Base-by-base conservation (phyloP, 2,113 vertebrate species). In the Neoarius graeffei region DNA sequence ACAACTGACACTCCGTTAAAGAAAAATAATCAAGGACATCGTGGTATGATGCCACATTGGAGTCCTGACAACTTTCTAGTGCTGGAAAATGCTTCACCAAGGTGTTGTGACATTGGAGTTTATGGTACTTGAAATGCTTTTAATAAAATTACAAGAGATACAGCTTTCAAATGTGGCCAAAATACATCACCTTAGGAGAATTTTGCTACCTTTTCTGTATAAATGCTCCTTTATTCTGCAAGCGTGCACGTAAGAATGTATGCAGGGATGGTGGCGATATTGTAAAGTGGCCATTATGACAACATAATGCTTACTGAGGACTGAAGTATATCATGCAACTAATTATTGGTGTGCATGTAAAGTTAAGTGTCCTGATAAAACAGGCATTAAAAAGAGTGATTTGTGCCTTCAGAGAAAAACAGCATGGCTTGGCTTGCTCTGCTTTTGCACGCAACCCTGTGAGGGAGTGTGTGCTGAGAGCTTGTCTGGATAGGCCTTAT, bases 401-500 rank as follows among this genome's bases (percentile, higher is more conserved):
- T 23, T 77, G 59, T 79, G 30, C 30, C 73, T 52, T 86, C 35
- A 1, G 25, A 35, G 56, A 66, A 60, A 50, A 48, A 88, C n/a
- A 69, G 76, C 60, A 87, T 30, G 77, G 77, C 19, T 64, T 71
- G 27, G 71, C 27, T 84, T 25, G 59, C 50, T 74, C 83, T 67
- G 69, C 48, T 83, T 56, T 79, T 80, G 81, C 79, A 86, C 48
- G 71, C 85, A 84, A 64, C 83, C 76, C 85, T 83, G 71, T 66
- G 42, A 89, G 87, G 89, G 89, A 88, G 42, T 83, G 77, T 85
- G 77, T 85, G 52, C 62, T 56, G 11, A 80, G 35, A 88, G 85
- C 71, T 89, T 87, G 89, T 74, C 83, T 54, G 86, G 84, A 90
- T 84, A 62, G 81, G 86, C 86, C 71, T 89, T 84, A 50, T 57